phyloP scores from a whole-genome alignment of 2,113 vertebrate genomes.

The Gadus macrocephalus region DNA sequence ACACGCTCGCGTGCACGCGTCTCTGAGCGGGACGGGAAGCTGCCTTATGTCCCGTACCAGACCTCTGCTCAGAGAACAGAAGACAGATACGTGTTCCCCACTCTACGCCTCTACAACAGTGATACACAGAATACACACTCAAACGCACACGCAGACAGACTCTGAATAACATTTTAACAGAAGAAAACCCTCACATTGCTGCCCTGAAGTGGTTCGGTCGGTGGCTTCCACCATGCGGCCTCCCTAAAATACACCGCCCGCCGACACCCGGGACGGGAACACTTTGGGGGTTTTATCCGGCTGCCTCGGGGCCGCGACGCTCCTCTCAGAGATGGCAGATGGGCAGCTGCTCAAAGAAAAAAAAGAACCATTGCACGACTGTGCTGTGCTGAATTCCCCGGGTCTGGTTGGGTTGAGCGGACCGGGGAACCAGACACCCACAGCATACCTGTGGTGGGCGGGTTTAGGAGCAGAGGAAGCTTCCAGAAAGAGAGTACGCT shows the following conservation, averaged over 20 bases:
- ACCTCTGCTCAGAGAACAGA: no score
- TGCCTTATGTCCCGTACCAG: neutral
- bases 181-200: conserved; percentile 21
- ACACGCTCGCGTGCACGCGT: no score
- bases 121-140: conserved; percentile 18
- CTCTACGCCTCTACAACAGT: neutral
- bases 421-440: neutral
- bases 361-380: conserved; percentile 68
- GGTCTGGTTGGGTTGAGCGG: conserved; percentile 11
- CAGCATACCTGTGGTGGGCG: no score
- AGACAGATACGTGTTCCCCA: no score
- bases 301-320: no score
- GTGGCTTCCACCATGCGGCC: conserved; percentile 24
- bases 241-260: conserved; percentile 11
- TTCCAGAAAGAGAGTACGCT: no score
- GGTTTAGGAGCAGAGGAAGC: no score
- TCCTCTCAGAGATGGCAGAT: neutral
- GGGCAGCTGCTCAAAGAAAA: neutral
- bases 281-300: no score
- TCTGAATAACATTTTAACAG: conserved; percentile 20
- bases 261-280: no score
- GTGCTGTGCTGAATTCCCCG: conserved; percentile 45
- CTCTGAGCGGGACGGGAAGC: conserved; percentile 9
- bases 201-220: conserved; percentile 29
- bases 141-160: conserved; percentile 18